Evolutionary conservation across 2,113 vertebrate genomes (phyloP), one percentile per base, ranked within the genome.

Genomic region (Rafetus swinhoei): DNA sequence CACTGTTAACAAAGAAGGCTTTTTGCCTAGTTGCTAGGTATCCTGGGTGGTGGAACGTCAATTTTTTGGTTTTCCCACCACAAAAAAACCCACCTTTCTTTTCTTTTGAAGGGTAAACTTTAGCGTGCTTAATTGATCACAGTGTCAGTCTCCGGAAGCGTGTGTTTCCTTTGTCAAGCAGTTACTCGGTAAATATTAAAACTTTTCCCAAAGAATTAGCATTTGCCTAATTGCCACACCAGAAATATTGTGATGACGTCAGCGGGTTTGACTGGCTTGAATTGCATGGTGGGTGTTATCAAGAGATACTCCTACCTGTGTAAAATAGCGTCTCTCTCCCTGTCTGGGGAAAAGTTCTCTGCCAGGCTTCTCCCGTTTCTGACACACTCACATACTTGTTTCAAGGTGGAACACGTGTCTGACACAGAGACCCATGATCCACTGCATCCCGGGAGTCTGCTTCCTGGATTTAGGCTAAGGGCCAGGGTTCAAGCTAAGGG

Each of bases 401-500:
- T 45, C 82, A 84, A 93, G 79, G 81, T 79, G 65, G 86, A 81
- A 80, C 62, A 24, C 53, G 12, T 93, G 89, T 91, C 96, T 92
- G 85, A 89, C 94, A 65, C 87, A 3, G 79, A 45, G 89, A 95
- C 86, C 94, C 81, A 69, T 88, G 92, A 95, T 96, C 95, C 77
- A 55, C 87, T 94, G 79, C 92, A 79, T 88, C 97, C 93, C 95
- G 95, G 96, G 97, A 98, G 92, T 96, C 96, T 21, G 10, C 88
- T 98, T 97, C 97, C 97, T 96, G 94, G 96, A 97, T 97, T 95
- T 96, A 96, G 88, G 98, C 97, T 95, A 96, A 94, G 98, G 98
- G 98, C 95, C 97, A 97, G 97, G 95, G 98, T 98, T 98, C 98
- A 98, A 97, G 97, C 97, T 97, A 95, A 97, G 98, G 98, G 96